A percentile compares a stretch with the other conserved stretches of the same genome.
phyloP scores from a whole-genome alignment of 2,888 invertebrate species.

The Agrotis clavis region DNA sequence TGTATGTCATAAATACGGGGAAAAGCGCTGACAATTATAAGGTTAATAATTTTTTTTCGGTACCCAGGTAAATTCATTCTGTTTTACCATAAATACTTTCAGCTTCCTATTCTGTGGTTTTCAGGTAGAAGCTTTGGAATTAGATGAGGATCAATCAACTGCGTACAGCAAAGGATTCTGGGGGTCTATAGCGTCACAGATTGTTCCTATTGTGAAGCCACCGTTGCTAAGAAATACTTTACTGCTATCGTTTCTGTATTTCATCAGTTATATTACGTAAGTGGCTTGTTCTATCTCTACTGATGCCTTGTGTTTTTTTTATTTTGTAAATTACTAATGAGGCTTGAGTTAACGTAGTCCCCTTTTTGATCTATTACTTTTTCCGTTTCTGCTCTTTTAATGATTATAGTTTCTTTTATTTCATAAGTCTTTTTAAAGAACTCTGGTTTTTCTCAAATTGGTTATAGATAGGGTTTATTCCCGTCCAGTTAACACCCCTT shows the following conservation, averaged over 20 bases:
- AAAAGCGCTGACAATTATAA: conserved; percentile 74
- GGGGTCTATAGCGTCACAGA: conserved; percentile 82
- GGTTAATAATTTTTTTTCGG: conserved; percentile 66
- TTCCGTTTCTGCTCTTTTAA: no score
- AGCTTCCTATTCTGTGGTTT: conserved; percentile 10
- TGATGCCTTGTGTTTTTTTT: no score
- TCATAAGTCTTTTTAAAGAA: no score
- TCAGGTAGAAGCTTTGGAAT: conserved; percentile 64
- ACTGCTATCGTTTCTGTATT: conserved; percentile 55
- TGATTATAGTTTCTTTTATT: no score
- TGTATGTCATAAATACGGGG: conserved; percentile 79
- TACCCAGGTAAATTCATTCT: no score
- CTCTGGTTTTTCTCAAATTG: no score
- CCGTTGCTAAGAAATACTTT: conserved; percentile 74
- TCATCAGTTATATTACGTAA: conserved; percentile 74
- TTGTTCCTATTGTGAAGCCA: conserved; percentile 85
- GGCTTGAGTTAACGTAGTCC: no score
- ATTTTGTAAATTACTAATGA: no score
- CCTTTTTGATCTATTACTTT: no score
- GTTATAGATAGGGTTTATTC: no score
- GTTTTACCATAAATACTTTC: no score
- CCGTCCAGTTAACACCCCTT: no score
- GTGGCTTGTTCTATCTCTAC: background rate
- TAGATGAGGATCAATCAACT: conserved; percentile 62
- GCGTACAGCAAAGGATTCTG: conserved; percentile 62